Percentiles rank a stretch among this genome's conserved stretches.
phyloP scores from a whole-genome alignment of 1,140 invertebrate genomes.

The Ridgeia piscesae region DNA sequence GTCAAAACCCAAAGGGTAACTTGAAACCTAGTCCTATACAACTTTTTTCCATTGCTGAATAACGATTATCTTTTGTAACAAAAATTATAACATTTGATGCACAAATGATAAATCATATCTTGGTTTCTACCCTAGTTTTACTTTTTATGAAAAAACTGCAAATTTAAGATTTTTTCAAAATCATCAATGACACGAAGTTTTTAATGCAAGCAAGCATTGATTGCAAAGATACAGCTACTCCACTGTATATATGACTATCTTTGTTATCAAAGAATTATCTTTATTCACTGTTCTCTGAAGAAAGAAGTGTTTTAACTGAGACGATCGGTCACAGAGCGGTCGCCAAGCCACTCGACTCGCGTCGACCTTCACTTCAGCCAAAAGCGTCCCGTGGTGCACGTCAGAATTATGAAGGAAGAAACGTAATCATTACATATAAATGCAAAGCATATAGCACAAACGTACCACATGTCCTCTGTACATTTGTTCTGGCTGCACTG shows the following conservation, averaged over 20 bases:
- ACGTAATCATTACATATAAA: background rate
- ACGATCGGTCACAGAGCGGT: background rate
- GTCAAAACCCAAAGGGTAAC: too few relatives aligned
- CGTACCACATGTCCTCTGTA: slow-evolving; percentile 15
- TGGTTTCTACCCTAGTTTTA: background rate
- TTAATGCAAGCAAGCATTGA: background rate
- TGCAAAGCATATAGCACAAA: background rate
- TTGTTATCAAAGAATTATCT: background rate
- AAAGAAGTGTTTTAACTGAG: background rate
- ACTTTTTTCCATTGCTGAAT: too few relatives aligned
- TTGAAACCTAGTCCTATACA: too few relatives aligned
- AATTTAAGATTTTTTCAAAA: too few relatives aligned
- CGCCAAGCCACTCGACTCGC: background rate
- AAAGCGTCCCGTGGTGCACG: background rate
- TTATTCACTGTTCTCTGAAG: background rate
- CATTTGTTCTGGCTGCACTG: background rate
- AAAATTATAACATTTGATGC: background rate
- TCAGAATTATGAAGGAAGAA: background rate
- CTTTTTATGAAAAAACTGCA: background rate
- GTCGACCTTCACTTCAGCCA: background rate
- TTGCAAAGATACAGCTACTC: background rate
- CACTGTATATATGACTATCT: background rate
- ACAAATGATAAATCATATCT: background rate
- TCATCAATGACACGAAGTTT: background rate
- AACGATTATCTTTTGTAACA: too few relatives aligned